Conservation (phyloP, 23 tunicate species). For the Aplidium turbinatum region DNA sequence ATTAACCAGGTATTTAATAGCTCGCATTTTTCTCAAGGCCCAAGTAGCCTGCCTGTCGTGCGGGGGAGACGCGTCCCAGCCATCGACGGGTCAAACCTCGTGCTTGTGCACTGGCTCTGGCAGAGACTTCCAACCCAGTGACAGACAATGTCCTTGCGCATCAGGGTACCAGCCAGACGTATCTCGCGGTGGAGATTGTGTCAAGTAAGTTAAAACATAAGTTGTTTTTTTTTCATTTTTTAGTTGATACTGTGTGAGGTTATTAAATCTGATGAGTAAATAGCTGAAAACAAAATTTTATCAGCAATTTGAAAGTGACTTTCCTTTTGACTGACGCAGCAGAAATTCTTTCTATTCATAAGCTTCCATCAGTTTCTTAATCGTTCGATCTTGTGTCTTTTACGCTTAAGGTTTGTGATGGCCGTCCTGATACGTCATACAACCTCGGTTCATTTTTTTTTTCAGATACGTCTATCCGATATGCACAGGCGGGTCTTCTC, state of each 20-base stretch:
- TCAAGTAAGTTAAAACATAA: no score
- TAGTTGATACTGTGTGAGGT: no score
- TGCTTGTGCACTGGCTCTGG: constrained; percentile 94
- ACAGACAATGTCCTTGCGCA: constrained; percentile 93
- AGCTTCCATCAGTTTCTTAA: no score
- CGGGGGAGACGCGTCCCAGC: constrained; percentile 94
- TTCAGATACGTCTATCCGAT: constrained; percentile 69
- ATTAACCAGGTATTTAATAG: neutral
- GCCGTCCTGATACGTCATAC: neutral
- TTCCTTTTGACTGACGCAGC: no score
- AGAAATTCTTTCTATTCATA: no score
- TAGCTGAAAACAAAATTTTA: no score
- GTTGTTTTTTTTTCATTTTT: neutral
- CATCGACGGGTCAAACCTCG: constrained; percentile 65
- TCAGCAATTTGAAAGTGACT: no score
- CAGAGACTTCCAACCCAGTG: constrained; percentile 94
- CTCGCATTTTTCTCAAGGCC: constrained; percentile 54
- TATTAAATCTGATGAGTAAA: no score
- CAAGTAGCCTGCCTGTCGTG: constrained; percentile 84
- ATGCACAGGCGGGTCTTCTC: constrained; percentile 67
- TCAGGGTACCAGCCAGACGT: constrained; percentile 67
- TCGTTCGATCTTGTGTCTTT: no score
- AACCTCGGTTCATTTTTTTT: neutral
- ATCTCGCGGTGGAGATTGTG: constrained; percentile 88
- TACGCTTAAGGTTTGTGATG: neutral